Evolutionary conservation across 2,113 vertebrate genomes (phyloP).

Genomic region (Elachura formosa): DNA sequence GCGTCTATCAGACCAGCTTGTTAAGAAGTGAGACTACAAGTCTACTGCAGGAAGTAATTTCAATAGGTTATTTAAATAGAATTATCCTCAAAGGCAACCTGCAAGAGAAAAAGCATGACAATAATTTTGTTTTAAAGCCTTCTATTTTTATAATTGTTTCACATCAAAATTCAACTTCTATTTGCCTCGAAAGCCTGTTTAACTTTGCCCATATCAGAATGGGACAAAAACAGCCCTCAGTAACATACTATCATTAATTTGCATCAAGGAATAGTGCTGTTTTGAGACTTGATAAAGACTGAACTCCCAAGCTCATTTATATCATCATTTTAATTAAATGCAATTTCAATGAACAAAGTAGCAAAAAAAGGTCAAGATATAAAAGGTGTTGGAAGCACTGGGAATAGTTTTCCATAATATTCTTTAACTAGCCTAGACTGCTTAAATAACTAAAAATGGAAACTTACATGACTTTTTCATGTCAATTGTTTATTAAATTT

Average conservation of each 20-base stretch:
- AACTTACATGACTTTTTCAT: neutral
- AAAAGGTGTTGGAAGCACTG: neutral
- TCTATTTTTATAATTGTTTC: neutral
- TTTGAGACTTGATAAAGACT: neutral
- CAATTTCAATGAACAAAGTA: neutral
- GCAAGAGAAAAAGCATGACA: neutral
- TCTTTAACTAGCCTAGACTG: neutral
- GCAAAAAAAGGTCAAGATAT: neutral
- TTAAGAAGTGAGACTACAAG: neutral
- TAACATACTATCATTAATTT: neutral
- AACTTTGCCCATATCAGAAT: neutral
- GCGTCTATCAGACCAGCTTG: neutral
- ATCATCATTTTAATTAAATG: neutral
- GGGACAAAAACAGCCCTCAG: neutral
- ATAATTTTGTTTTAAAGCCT: neutral
- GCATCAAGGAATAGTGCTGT: neutral
- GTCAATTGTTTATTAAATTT: neutral
- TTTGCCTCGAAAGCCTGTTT: neutral
- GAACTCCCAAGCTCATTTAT: neutral
- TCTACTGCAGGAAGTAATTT: neutral
- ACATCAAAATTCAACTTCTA: neutral
- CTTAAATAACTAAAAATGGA: neutral
- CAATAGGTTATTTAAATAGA: neutral
- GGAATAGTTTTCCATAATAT: neutral
- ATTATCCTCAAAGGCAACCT: neutral